A percentile compares a stretch with the other conserved stretches of the same genome.
phyloP scores from a whole-genome alignment of 2,797 vertebrate species.

The Schizopygopsis malacanthus region DNA sequence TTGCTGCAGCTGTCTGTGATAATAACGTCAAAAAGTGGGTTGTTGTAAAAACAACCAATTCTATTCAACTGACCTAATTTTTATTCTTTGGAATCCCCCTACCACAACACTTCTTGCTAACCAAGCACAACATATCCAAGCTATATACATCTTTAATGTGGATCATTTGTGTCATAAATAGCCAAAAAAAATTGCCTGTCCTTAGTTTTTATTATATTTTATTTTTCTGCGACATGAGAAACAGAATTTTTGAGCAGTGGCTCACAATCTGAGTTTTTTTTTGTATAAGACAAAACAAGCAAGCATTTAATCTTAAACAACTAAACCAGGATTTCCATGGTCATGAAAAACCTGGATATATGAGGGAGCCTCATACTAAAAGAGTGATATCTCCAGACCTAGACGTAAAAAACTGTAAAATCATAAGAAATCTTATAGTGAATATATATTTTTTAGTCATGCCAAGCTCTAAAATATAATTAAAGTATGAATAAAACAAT shows the following conservation, averaged over 20 bases:
- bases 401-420: not conserved
- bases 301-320: not conserved
- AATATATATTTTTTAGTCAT: not conserved
- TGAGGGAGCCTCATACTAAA: not conserved
- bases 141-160: not conserved
- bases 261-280: not conserved
- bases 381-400: not conserved
- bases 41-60: not conserved
- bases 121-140: not conserved
- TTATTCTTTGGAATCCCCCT: not conserved
- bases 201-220: not conserved
- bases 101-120: not conserved
- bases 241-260: not conserved
- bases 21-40: not conserved
- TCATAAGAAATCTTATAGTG: not conserved
- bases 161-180: not conserved
- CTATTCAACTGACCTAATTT: slow-evolving; percentile 19
- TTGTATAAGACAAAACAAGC: not conserved
- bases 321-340: not conserved
- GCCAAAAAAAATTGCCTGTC: not conserved
- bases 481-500: not conserved
- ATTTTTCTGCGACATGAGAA: not conserved
- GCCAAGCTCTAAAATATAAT: not conserved
- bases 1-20: not conserved
- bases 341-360: not conserved